Evolutionary conservation across 2,797 vertebrate species (phyloP), one percentile per base, ranked within the genome.

Genomic region (Danio jaintianensis): DNA sequence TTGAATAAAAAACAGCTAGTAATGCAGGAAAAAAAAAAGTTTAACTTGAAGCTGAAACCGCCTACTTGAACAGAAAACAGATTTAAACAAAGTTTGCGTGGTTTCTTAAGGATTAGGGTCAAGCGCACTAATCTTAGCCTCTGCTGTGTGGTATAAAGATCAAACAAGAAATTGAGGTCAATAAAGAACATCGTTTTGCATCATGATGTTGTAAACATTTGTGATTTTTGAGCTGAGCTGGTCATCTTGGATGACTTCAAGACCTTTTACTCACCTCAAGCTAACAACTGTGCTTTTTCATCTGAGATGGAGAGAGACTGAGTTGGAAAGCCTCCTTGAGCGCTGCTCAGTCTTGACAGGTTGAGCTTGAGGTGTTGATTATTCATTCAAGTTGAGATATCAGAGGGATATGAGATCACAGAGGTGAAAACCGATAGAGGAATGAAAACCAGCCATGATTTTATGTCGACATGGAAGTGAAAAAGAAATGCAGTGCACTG

Each of bases 341-440:
- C 22, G 53, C 13, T 10, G 13, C 53, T 29, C 53, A 58, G 18
- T 72, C 13, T 45, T 56, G 18, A 56, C 53, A 22, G 20, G 43
- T 74, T 47, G 43, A 62, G 72, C 58, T 62, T 13, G 43, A 47
- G 58, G 43, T 64, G 59, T 52, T 75, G 73, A 64, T 75, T 63
- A 64, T 52, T 53, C 73, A 64, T 75, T 75, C 73, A 64, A 15
- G 43, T 58, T 61, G 72, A 74, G 58, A 20, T 75, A 58, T 75
- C 72, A 13, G 16, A 62, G 43, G 7, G 16, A 38, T 48, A 38
- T 48, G 10, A 18, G 56, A 75, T 62, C 72, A 38, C 59, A 47
- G 36, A 42, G 16, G n/a, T 75, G 22, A 74, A 74, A 61, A 36
- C 22, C 5, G 56, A 43, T 56, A 56, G 52, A 47, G 71, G 42